Evolutionary conservation across 2,113 vertebrate genomes (phyloP).

Genomic region (Corythaixoides concolor): DNA sequence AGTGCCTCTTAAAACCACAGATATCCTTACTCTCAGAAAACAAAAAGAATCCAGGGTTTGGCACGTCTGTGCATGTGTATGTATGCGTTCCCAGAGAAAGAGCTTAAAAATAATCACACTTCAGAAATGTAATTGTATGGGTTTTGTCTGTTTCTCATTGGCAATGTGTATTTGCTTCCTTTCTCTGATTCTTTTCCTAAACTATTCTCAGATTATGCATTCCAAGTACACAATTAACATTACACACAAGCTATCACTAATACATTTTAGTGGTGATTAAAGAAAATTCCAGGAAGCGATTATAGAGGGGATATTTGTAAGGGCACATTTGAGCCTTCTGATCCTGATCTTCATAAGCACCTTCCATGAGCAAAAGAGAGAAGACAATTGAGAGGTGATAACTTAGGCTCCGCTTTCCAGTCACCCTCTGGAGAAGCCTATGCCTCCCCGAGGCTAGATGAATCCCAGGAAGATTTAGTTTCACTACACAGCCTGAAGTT

Average conservation of each 20-base stretch:
- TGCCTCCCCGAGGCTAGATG: neutral
- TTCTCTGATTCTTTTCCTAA: neutral
- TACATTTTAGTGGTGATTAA: conserved; percentile 43
- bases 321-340: neutral
- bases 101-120: conserved; percentile 22
- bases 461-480: neutral
- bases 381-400: neutral
- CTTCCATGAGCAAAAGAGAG: neutral
- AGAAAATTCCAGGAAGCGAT: conserved; percentile 49
- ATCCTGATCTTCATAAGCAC: neutral
- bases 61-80: neutral
- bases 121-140: neutral
- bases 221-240: conserved; percentile 20
- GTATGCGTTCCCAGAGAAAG: neutral
- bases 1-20: neutral
- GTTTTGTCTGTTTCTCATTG: neutral
- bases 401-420: neutral
- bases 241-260: conserved; percentile 24
- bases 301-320: conserved; percentile 11
- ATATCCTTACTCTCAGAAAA: neutral
- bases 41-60: neutral
- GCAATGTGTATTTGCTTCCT: neutral
- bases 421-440: neutral
- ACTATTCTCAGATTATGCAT: neutral
- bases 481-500: neutral